phyloP scores from a whole-genome alignment of 1,140 invertebrate genomes.

The Melipona quadrifasciata region DNA sequence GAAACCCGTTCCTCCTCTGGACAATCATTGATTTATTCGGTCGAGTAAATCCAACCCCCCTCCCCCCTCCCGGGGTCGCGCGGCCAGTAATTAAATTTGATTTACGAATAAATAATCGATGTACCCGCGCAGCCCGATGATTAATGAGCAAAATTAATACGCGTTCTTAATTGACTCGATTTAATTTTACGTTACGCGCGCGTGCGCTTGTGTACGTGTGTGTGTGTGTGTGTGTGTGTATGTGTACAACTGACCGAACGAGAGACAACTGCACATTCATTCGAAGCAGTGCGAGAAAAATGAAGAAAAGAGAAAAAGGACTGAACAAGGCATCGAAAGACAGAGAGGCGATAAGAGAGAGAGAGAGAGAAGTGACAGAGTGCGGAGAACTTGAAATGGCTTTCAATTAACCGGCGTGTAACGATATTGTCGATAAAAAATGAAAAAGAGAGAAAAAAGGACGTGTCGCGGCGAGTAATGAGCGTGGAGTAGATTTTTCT shows the following conservation, averaged over 20 bases:
- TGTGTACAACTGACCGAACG: background rate
- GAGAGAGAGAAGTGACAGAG: background rate
- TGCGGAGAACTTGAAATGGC: slow-evolving; percentile 30
- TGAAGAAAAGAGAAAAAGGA: background rate
- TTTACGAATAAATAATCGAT: slow-evolving; percentile 55
- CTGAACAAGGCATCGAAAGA: background rate
- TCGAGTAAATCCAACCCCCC: slow-evolving; percentile 8
- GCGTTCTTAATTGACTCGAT: slow-evolving; percentile 50
- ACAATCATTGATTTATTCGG: slow-evolving; percentile 44
- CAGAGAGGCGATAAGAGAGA: background rate
- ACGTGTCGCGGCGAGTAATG: slow-evolving; percentile 36
- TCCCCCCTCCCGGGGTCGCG: background rate
- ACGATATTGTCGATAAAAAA: slow-evolving; percentile 48
- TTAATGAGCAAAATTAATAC: slow-evolving; percentile 53
- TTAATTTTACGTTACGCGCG: slow-evolving; percentile 48
- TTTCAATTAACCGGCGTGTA: slow-evolving; percentile 44
- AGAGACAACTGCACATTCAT: background rate
- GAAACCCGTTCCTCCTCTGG: background rate
- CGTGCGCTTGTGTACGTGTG: background rate
- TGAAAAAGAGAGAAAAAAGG: background rate
- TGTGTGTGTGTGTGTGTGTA: too few species aligned
- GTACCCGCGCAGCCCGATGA: slow-evolving; percentile 16
- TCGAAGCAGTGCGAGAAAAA: background rate
- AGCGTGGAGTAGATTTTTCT: slow-evolving; percentile 37
- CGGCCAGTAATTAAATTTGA: slow-evolving; percentile 45